These are phyloP conservation scores for Dryadula phaetusa DNA, from an alignment of 2,888 invertebrate species.

Conservation along the genomic window DNA sequence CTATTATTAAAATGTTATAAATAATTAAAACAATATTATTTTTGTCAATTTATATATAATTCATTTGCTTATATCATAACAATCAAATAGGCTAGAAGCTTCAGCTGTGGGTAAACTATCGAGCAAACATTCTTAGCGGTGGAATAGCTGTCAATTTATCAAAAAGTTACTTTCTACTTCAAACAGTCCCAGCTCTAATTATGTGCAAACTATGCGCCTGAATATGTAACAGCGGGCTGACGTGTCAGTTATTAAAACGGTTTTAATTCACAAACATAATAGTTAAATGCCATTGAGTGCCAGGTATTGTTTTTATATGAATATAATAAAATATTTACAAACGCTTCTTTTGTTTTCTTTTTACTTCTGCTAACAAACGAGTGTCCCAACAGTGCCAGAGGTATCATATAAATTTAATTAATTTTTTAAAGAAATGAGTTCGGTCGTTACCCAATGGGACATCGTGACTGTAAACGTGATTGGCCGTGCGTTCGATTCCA, in stretches of 20 bases:
- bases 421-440: too few relatives aligned
- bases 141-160: constrained; percentile 38
- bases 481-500: too few relatives aligned
- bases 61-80: too few relatives aligned
- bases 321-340: not conserved
- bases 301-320: not conserved
- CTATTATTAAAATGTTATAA: too few relatives aligned
- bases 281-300: not conserved
- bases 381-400: too few relatives aligned
- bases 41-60: too few relatives aligned
- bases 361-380: too few relatives aligned
- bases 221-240: constrained; percentile 30
- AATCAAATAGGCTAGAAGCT: not conserved
- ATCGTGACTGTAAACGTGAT: too few relatives aligned
- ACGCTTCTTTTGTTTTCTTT: not conserved
- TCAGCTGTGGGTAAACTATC: not conserved
- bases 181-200: constrained; percentile 39
- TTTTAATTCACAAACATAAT: constrained; percentile 5
- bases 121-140: not conserved
- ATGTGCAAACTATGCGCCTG: constrained; percentile 42
- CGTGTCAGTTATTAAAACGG: constrained; percentile 37
- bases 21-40: too few relatives aligned
- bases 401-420: too few relatives aligned
- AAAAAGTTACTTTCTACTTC: constrained; percentile 36
- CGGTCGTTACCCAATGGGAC: too few relatives aligned